Evolutionary conservation across 2,888 invertebrate species (phyloP), one percentile per base, ranked within the genome.

Genomic region (Erebia aethiops): DNA sequence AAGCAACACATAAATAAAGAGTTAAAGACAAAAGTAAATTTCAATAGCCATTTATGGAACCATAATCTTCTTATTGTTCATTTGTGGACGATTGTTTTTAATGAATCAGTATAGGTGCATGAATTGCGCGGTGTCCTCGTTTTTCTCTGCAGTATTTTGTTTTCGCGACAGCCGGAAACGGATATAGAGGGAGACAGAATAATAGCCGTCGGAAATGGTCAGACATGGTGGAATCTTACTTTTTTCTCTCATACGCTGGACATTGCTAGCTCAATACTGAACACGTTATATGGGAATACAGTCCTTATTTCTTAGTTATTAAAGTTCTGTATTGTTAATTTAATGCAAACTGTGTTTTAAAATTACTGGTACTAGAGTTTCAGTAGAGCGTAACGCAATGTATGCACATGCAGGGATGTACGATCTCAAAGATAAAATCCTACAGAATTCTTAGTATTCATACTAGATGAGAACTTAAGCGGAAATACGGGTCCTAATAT

Each of bases 181-280:
- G 93, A 93, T 90, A 90, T 91, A 91, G 91, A 92, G 92, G 92
- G 92, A 92, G 92, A 91, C 92, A 87, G 92, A 93, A 93, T 93
- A 93, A 93, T 92, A 90, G 93, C 91, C 89, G 89, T 88, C 92
- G 93, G 93, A 93, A 92, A 93, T 92, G 93, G 93, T 93, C 93
- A 93, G 92, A 92, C 92, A 91, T 91, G 91, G 87, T 82, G 87
- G 87, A 87, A 83, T 89, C 89, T 90, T 90, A 84, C 82, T 90
- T 92, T 90, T 91, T 91, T 90, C 83, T 89, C 86, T 83, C 80
- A 77, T 86, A 78, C 80, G 73, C 89, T 92, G 92, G 90, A 90
- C 92, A 87, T 84, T 81, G 87, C 86, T 85, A 87, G 87, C 87
- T 89, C 84, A 88, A 89, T 88, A 84, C 77, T 81, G 76, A 69